These are phyloP conservation scores for Actenoides lindsayi DNA, from an alignment of 2,113 vertebrate genomes.

Conservation along the genomic window DNA sequence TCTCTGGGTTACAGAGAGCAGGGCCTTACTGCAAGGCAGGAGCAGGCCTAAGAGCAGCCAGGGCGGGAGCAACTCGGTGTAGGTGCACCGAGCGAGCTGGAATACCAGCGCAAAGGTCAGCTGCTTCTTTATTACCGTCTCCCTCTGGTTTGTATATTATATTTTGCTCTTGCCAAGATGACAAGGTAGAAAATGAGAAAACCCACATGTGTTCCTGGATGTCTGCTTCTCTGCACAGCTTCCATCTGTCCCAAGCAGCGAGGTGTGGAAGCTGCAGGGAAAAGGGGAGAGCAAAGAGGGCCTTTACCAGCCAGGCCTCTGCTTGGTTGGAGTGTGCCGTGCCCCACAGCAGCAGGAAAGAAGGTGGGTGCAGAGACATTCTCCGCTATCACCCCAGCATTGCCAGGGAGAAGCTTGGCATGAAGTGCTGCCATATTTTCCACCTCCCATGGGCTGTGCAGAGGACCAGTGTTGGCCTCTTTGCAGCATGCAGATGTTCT, in stretches of 20 bases:
- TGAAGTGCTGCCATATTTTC: fast-evolving
- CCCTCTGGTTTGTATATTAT: background rate
- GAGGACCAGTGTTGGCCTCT: background rate
- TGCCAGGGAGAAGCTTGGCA: background rate
- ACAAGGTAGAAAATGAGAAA: constrained; percentile 45
- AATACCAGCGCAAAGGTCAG: background rate
- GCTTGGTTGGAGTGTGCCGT: fast-evolving
- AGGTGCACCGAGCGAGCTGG: background rate
- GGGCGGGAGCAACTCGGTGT: background rate
- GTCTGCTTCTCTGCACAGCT: background rate
- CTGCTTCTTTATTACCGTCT: background rate
- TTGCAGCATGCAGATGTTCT: background rate
- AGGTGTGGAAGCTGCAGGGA: background rate
- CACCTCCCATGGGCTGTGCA: background rate
- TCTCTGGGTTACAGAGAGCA: background rate
- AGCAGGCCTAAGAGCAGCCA: background rate
- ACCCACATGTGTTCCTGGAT: background rate
- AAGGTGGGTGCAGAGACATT: background rate
- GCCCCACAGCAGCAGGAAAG: background rate
- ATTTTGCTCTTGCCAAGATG: background rate
- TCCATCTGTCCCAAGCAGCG: background rate
- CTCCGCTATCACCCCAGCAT: background rate
- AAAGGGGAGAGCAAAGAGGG: background rate
- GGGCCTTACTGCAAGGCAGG: background rate
- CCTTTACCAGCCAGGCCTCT: background rate